Conservation (phyloP, 2,797 vertebrate genomes). For the Gymnothorax javanicus region DNA sequence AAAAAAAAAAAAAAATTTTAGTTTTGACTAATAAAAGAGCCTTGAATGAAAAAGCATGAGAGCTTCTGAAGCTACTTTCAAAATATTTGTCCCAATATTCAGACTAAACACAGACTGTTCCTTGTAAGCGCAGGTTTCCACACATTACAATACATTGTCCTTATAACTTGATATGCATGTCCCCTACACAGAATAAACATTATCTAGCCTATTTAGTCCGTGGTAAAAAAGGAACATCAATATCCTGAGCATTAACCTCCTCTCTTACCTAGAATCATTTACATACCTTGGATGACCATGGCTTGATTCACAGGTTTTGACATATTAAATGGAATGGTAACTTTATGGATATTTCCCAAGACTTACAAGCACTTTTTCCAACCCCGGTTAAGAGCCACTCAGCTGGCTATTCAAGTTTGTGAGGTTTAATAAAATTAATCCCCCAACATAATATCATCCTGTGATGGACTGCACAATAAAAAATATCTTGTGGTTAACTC, state of each 20-base stretch:
- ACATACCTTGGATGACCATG: background rate
- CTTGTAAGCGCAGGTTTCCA: background rate
- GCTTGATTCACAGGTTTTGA: background rate
- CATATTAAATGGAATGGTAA: background rate
- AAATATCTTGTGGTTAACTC: too few relatives aligned
- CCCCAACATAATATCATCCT: background rate
- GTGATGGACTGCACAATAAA: background rate
- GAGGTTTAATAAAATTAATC: background rate
- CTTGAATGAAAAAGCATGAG: background rate
- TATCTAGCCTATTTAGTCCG: background rate
- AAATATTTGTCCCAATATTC: background rate
- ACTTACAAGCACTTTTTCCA: background rate
- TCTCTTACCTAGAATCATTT: too few relatives aligned
- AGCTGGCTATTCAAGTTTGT: background rate
- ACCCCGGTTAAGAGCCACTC: background rate
- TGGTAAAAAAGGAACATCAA: background rate
- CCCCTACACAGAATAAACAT: background rate
- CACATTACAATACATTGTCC: background rate
- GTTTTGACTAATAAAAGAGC: background rate
- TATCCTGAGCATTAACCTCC: background rate
- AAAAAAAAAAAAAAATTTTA: background rate
- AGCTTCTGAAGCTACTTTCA: background rate
- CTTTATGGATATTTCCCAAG: background rate
- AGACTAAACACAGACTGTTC: background rate
- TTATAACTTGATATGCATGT: background rate